These are phyloP conservation scores for Drosophila anomalipes DNA, from an alignment of 2,888 invertebrate species.

Conservation along the genomic window DNA sequence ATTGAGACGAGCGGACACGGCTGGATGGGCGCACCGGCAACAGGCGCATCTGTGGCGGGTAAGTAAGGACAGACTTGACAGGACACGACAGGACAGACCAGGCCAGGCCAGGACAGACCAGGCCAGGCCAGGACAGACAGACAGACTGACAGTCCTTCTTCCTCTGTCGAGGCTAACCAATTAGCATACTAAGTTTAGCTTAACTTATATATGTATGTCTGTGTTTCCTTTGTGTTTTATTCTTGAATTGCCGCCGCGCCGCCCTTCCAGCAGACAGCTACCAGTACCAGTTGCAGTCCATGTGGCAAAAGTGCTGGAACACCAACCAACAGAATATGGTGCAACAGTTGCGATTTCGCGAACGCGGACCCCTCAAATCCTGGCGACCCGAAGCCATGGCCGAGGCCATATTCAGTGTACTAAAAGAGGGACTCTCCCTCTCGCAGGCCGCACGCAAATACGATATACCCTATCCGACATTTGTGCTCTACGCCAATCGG, in stretches of 20 bases:
- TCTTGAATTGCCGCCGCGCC: constrained; percentile 3
- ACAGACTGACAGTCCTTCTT: constrained; percentile 8
- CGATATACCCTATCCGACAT: constrained; percentile 97
- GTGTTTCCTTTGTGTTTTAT: constrained; percentile 15
- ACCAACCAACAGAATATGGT: constrained; percentile 95
- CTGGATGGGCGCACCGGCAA: constrained; percentile 84
- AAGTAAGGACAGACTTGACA: constrained; percentile 56
- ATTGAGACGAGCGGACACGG: constrained; percentile 84
- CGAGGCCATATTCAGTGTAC: constrained; percentile 96
- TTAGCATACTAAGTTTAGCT: constrained; percentile 47
- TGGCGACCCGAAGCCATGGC: constrained; percentile 98
- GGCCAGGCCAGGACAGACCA: background rate
- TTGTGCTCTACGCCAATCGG: constrained; percentile 96
- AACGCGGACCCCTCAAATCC: constrained; percentile 95
- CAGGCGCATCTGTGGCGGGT: constrained; percentile 84
- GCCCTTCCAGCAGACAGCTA: constrained; percentile 91
- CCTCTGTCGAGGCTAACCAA: constrained; percentile 16
- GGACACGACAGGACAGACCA: background rate
- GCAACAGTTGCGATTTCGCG: constrained; percentile 95
- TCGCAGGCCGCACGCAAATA: constrained; percentile 96
- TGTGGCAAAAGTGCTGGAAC: constrained; percentile 99
- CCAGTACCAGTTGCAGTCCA: constrained; percentile 97
- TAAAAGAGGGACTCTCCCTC: constrained; percentile 94
- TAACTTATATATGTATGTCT: constrained; percentile 23
- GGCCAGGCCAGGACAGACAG: background rate